Evolutionary conservation across 2,113 vertebrate genomes (phyloP).

Genomic region (Odocoileus hemionus): DNA sequence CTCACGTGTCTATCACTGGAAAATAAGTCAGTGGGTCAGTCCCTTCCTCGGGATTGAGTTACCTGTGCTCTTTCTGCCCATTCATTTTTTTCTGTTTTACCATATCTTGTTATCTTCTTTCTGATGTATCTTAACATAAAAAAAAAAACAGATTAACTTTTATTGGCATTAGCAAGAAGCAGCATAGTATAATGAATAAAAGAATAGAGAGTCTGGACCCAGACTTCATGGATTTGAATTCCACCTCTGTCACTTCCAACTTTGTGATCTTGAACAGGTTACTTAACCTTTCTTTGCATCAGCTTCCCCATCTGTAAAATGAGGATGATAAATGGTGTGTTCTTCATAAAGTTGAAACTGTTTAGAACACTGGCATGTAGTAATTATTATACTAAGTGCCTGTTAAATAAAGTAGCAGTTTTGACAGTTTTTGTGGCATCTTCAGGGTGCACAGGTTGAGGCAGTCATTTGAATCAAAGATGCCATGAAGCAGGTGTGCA

Average conservation of each 20-base stretch:
- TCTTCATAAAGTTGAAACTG: background rate
- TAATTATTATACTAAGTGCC: background rate
- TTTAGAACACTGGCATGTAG: background rate
- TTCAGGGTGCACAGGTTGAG: background rate
- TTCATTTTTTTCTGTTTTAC: background rate
- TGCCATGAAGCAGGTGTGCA: background rate
- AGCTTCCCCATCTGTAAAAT: background rate
- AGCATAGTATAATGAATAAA: background rate
- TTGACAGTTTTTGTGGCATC: background rate
- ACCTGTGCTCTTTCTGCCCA: background rate
- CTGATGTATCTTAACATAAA: background rate
- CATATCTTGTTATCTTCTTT: background rate
- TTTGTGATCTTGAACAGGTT: background rate
- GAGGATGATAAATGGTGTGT: background rate
- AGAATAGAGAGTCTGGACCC: background rate
- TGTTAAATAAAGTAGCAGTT: background rate
- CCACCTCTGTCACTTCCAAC: background rate
- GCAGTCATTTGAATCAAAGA: background rate
- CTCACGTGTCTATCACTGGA: background rate
- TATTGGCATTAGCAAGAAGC: background rate
- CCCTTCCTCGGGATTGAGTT: background rate
- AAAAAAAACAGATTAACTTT: background rate
- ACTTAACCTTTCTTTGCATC: constrained; percentile 6
- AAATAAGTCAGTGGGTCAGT: background rate
- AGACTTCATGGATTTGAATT: background rate